These are phyloP conservation scores for Mylabris phalerata DNA, from an alignment of 1,140 invertebrate species.

Conservation along the genomic window DNA sequence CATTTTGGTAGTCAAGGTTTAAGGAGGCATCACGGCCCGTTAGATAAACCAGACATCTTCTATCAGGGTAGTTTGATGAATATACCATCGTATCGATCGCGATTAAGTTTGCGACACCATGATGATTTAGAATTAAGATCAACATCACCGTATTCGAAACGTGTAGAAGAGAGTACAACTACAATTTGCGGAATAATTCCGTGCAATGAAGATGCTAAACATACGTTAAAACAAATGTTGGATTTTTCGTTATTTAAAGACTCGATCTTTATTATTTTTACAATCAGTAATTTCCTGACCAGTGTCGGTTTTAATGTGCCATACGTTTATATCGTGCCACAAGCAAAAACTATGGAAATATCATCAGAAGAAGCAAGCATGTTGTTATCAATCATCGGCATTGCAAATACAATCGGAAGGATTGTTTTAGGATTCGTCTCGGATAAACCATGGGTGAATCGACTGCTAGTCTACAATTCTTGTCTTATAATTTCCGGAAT, in stretches of 20 bases:
- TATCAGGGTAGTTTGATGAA: constrained; percentile 73
- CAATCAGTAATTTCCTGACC: constrained; percentile 89
- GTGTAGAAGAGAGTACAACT: constrained; percentile 19
- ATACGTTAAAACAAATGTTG: constrained; percentile 75
- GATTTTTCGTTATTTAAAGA: constrained; percentile 78
- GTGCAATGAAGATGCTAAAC: constrained; percentile 52
- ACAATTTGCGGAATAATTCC: constrained; percentile 45
- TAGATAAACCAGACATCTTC: constrained; percentile 79
- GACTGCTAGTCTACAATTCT: constrained; percentile 80
- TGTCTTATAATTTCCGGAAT: constrained; percentile 78
- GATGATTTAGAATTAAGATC: constrained; percentile 35
- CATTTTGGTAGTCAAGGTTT: constrained; percentile 31
- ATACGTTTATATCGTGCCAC: constrained; percentile 73
- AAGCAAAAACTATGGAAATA: constrained; percentile 55
- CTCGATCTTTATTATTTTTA: constrained; percentile 84
- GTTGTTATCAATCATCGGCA: constrained; percentile 73
- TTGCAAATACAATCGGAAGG: constrained; percentile 81
- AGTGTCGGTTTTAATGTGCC: constrained; percentile 96
- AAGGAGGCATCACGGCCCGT: constrained; percentile 54
- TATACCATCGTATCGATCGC: constrained; percentile 43
- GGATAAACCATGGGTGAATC: constrained; percentile 82
- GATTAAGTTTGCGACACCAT: constrained; percentile 40
- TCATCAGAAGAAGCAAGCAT: constrained; percentile 52
- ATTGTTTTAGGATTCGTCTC: constrained; percentile 78
- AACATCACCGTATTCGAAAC: constrained; percentile 25